A percentile compares a stretch with the other conserved stretches of the same genome.
Evolutionary conservation across 2,113 vertebrate species (phyloP).

Genomic region (Ramphastos sulfuratus): DNA sequence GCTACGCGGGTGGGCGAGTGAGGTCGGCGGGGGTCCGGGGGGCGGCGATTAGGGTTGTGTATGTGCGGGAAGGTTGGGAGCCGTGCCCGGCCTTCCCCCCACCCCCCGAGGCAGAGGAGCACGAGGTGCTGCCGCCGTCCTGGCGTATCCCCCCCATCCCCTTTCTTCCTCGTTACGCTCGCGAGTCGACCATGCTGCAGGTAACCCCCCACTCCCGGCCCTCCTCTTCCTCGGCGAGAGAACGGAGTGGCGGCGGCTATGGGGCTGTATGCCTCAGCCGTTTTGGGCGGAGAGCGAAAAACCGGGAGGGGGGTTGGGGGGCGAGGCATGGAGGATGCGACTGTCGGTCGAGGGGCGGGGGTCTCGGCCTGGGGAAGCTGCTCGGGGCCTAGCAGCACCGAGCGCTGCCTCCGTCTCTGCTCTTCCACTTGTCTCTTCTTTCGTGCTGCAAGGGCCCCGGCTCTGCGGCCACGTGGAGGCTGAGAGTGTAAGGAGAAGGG

Average conservation of each 20-base stretch:
- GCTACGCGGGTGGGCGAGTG: neutral
- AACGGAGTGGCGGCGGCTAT: neutral
- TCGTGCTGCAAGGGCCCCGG: neutral
- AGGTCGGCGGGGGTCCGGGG: neutral
- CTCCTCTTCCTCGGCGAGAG: neutral
- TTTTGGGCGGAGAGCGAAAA: neutral
- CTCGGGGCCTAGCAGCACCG: rapidly evolving
- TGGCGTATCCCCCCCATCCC: neutral
- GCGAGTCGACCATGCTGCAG: neutral
- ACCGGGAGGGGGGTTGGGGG: no score
- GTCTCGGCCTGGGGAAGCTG: neutral
- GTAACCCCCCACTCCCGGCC: neutral
- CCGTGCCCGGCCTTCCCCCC: neutral
- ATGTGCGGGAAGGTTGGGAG: neutral
- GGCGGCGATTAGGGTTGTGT: neutral
- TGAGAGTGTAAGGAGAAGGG: neutral
- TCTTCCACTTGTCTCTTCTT: rapidly evolving
- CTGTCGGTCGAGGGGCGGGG: neutral
- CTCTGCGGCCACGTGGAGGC: neutral
- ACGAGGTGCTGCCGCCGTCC: neutral
- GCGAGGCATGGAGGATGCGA: neutral
- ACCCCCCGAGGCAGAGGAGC: neutral
- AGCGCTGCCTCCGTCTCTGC: rapidly evolving
- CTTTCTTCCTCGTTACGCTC: neutral
- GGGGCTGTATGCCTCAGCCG: neutral